phyloP scores from a whole-genome alignment of 2,888 invertebrate genomes.

The Merodon equestris region DNA sequence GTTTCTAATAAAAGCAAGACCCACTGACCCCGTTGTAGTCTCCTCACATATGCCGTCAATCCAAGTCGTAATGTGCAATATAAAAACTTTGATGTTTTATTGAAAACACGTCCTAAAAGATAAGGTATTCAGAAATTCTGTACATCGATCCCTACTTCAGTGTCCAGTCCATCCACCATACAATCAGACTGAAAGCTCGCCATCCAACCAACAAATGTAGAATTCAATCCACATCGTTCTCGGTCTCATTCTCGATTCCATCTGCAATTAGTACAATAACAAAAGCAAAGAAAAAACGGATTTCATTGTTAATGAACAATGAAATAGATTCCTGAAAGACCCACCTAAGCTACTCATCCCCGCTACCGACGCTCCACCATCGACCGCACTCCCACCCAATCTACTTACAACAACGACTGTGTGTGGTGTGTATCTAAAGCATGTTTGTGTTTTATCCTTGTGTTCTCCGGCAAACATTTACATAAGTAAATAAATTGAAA shows the following conservation, averaged over 20 bases:
- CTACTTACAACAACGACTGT: conserved; percentile 55
- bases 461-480: conserved; percentile 63
- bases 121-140: too few relatives aligned
- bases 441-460: conserved; percentile 63
- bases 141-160: too few relatives aligned
- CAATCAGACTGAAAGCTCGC: too few relatives aligned
- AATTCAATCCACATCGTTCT: conserved; percentile 52
- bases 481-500: conserved; percentile 68
- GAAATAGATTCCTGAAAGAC: conserved; percentile 46
- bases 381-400: too few relatives aligned
- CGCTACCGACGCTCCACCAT: neutral
- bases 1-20: too few relatives aligned
- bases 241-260: conserved; percentile 41
- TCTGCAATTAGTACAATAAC: conserved; percentile 45
- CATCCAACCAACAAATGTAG: conserved; percentile 16
- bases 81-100: too few relatives aligned
- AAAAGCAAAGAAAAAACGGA: conserved; percentile 7
- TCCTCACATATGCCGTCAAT: too few relatives aligned
- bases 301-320: conserved; percentile 57
- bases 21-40: too few relatives aligned
- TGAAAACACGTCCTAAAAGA: too few relatives aligned
- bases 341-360: conserved; percentile 27
- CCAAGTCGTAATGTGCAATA: too few relatives aligned
- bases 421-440: conserved; percentile 62
- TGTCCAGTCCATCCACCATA: too few relatives aligned